Evolutionary conservation across 23 tunicate genomes (phyloP).

Genomic region (Ascidia mentula): DNA sequence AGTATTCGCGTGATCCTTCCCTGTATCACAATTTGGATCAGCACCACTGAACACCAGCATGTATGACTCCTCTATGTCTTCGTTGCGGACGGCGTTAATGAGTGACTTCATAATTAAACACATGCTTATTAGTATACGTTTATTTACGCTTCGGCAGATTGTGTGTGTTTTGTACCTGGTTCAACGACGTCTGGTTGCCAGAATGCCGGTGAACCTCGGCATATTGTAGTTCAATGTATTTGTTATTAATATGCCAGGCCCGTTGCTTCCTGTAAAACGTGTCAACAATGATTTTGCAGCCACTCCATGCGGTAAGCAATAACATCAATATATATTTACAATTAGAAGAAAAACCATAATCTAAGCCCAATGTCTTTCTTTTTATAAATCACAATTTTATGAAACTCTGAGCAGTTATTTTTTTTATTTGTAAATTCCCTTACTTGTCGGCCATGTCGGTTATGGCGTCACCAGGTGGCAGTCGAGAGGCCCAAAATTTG

Average conservation of each 20-base stretch:
- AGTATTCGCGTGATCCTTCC: slow-evolving; percentile 64
- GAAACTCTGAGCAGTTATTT: not conserved
- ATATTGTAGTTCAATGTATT: slow-evolving; percentile 79
- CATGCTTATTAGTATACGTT: not conserved
- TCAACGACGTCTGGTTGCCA: slow-evolving; percentile 54
- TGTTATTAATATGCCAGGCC: slow-evolving; percentile 75
- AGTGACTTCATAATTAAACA: slow-evolving; percentile 56
- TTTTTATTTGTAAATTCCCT: slow-evolving; percentile 9
- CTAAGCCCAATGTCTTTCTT: not conserved
- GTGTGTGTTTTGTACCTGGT: slow-evolving; percentile 25
- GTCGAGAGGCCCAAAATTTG: slow-evolving; percentile 57
- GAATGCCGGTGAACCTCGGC: slow-evolving; percentile 32
- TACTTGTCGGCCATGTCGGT: slow-evolving; percentile 89
- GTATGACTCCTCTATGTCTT: slow-evolving; percentile 53
- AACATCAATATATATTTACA: no score
- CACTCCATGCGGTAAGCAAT: no score
- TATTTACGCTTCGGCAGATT: not conserved
- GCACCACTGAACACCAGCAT: slow-evolving; percentile 75
- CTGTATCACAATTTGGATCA: slow-evolving; percentile 79
- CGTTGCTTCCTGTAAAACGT: slow-evolving; percentile 60
- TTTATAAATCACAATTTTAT: not conserved
- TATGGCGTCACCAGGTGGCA: slow-evolving; percentile 58
- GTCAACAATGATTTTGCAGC: no score
- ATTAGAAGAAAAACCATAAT: no score
- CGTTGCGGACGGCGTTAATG: slow-evolving; percentile 56